Evolutionary conservation across 2,888 invertebrate species (phyloP).

Genomic region (Caenorhabditis sp.): DNA sequence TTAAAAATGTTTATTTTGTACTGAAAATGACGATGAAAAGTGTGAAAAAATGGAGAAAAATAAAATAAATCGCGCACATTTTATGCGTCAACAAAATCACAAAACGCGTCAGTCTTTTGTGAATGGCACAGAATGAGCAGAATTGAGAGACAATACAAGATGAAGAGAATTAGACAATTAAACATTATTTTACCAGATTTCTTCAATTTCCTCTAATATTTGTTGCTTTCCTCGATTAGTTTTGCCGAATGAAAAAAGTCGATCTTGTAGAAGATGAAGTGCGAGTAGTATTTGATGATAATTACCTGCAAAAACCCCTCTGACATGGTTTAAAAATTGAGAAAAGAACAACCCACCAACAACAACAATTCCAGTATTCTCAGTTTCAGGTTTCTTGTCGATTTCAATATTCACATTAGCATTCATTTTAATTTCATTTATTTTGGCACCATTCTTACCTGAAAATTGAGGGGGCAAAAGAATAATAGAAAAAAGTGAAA

Average conservation of each 20-base stretch:
- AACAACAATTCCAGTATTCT: background rate
- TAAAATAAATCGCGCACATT: slow-evolving; percentile 10
- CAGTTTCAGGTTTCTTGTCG: slow-evolving; percentile 4
- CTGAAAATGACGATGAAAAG: background rate
- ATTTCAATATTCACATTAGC: slow-evolving; percentile 28
- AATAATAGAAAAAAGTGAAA: background rate
- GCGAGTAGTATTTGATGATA: slow-evolving; percentile 24
- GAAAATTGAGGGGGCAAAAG: background rate
- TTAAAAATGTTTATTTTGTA: no score
- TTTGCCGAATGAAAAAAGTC: slow-evolving; percentile 20
- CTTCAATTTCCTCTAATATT: slow-evolving; percentile 26
- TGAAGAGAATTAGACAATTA: slow-evolving; percentile 5
- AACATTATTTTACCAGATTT: slow-evolving; percentile 1
- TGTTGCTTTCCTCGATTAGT: slow-evolving; percentile 17
- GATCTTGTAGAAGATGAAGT: slow-evolving; percentile 19
- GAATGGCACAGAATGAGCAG: slow-evolving; percentile 5
- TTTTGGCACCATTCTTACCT: slow-evolving; percentile 25
- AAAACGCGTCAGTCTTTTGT: slow-evolving; percentile 5
- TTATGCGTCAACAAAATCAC: slow-evolving; percentile 8
- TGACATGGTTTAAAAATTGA: no score
- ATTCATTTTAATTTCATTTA: slow-evolving; percentile 33
- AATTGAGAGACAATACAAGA: background rate
- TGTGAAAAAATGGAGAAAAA: slow-evolving; percentile 5
- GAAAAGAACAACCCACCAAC: background rate
- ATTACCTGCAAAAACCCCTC: slow-evolving; percentile 18